Evolutionary conservation across 2,888 invertebrate species (phyloP), one percentile per base, ranked within the genome.

Genomic region (Phengaris alcon): DNA sequence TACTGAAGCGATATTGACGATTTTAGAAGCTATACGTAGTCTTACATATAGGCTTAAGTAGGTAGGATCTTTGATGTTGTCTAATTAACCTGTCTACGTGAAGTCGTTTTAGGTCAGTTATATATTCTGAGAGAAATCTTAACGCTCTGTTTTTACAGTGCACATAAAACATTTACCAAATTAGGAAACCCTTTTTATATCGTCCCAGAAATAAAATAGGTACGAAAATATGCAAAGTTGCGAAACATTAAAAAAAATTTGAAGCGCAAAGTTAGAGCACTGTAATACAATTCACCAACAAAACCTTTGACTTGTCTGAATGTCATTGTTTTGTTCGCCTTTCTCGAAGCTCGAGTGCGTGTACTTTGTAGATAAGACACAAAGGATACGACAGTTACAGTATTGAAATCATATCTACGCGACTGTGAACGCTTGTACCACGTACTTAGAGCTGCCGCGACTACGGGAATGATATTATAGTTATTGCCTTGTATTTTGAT

Each of bases 261-360:
- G 22, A 15, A 52, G 54, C 15, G 75, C 76, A 75, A 64, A 73
- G 73, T 74, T 75, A 73, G 74, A 74, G 68, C 73, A 64, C 74
- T 75, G 74, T 55, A 64, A 76, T 57, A 57, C 70, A 68, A 74
- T 74, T 75, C 77, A 76, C 72, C 70, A 77, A 75, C 70, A 57
- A 75, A 77, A 77, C 77, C 74, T 78, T 78, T 77, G 79, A 78
- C 76, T 76, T 78, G 79, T 79, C 77, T 77, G 76, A 79, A 79
- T 78, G 76, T 78, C 79, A 74, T 76, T 79, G 77, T 79, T 76
- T 76, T 77, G 73, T 69, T 75, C 55, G 69, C 74, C 54, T 68
- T 75, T 46, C 75, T 73, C 76, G 44, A 54, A 77, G 74, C 75
- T 76, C 51, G 51, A 73, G 78, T 76, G 76, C 74, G 74, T 77